Percentiles rank a stretch among this genome's conserved stretches.
Conservation (phyloP, 2,113 vertebrate genomes). For the Thalassarche chlororhynchos region DNA sequence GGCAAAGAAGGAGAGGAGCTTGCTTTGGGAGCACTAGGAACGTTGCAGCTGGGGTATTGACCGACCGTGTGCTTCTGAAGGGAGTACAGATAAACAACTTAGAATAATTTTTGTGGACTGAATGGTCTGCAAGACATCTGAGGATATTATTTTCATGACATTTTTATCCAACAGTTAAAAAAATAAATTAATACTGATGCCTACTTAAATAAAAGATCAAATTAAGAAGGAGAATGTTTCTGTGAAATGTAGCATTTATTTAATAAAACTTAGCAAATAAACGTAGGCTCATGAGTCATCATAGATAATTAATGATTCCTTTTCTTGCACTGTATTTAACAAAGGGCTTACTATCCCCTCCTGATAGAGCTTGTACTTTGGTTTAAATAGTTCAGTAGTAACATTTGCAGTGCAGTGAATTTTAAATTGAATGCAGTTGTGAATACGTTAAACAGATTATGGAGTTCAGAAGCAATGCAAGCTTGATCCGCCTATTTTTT, state of each 20-base stretch:
- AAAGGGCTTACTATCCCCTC: neutral
- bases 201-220: neutral
- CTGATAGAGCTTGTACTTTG: neutral
- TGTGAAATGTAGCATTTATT: neutral
- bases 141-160: neutral
- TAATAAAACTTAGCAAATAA: conserved; percentile 12
- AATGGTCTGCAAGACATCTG: neutral
- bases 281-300: neutral
- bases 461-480: neutral
- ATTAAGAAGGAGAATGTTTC: neutral
- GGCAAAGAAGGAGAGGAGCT: neutral
- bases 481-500: neutral
- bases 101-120: neutral
- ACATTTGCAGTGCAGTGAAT: neutral
- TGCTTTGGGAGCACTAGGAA: neutral
- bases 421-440: neutral
- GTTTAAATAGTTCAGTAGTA: neutral
- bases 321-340: neutral
- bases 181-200: neutral
- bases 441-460: neutral
- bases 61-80: neutral
- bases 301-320: neutral
- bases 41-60: neutral
- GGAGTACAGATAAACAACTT: neutral
- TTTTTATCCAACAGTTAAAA: neutral